These are phyloP conservation scores for Trichopria drosophilae DNA, from an alignment of 2,888 invertebrate genomes.

Conservation along the genomic window DNA sequence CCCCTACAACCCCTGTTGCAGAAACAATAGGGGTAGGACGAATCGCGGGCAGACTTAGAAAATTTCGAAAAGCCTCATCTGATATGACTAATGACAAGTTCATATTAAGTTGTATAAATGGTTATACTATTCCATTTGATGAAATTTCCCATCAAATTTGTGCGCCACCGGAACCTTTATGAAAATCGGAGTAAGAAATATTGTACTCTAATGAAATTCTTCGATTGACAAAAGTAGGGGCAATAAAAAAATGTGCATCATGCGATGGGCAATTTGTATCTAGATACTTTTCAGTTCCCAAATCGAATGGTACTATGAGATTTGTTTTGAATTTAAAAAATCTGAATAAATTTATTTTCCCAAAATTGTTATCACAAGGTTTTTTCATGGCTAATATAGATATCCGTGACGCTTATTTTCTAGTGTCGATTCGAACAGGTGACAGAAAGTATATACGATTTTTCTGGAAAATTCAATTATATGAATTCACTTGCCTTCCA, in stretches of 20 bases:
- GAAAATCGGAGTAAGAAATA: too few relatives aligned
- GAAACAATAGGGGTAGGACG: neutral
- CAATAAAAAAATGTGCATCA: too few relatives aligned
- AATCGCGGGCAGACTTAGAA: neutral
- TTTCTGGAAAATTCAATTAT: slow-evolving; percentile 1
- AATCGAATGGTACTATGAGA: too few relatives aligned
- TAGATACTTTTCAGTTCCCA: too few relatives aligned
- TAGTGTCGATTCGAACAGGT: neutral
- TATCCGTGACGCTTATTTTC: neutral
- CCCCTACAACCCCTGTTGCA: neutral
- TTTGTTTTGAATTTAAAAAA: too few relatives aligned
- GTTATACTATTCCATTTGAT: slow-evolving; percentile 8
- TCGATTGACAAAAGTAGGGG: too few relatives aligned
- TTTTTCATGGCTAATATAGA: slow-evolving; percentile 1
- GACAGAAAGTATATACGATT: slow-evolving; percentile 7
- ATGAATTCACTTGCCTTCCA: slow-evolving; percentile 7
- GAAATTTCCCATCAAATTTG: neutral
- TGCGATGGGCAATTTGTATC: too few relatives aligned
- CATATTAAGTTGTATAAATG: slow-evolving; percentile 1
- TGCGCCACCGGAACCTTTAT: too few relatives aligned
- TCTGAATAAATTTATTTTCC: too few relatives aligned
- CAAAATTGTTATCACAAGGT: neutral
- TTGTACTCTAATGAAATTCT: too few relatives aligned
- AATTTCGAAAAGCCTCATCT: slow-evolving; percentile 1
- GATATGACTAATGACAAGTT: neutral